These are phyloP conservation scores for Gymnobelideus leadbeateri DNA, from an alignment of 2,113 vertebrate genomes.

Conservation along the genomic window DNA sequence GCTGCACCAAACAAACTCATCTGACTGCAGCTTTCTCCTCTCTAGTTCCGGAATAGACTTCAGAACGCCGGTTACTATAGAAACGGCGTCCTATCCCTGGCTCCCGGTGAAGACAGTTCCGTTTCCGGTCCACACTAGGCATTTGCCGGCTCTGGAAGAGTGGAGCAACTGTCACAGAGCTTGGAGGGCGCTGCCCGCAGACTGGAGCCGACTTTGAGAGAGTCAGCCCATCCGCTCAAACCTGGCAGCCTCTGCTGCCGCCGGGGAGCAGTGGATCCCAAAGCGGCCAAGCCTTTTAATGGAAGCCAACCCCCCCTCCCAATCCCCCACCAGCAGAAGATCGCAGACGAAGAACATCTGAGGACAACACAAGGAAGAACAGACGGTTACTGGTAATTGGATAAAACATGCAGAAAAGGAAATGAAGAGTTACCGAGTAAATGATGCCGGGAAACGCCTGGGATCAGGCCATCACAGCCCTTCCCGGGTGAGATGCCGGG, in stretches of 20 bases:
- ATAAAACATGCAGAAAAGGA: constrained; percentile 99
- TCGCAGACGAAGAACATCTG: constrained; percentile 98
- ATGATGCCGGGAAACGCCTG: constrained; percentile 96
- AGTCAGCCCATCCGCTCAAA: neutral
- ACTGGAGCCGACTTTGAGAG: neutral
- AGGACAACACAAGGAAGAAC: too few relatives aligned
- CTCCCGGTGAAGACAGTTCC: neutral
- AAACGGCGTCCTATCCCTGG: constrained; percentile 71
- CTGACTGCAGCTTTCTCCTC: neutral
- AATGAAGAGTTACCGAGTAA: constrained; percentile 98
- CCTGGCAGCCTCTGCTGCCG: constrained; percentile 96
- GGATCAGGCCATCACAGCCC: constrained; percentile 95
- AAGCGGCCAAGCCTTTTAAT: constrained; percentile 94
- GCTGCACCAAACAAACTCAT: neutral
- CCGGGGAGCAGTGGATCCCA: constrained; percentile 97
- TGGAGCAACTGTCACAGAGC: accelerated
- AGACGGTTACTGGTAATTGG: constrained; percentile 98
- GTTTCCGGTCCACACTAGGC: constrained; percentile 59
- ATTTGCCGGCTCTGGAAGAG: accelerated
- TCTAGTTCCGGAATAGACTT: neutral
- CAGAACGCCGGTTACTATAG: constrained; percentile 70
- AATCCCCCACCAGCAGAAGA: constrained; percentile 97
- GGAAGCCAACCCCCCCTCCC: constrained; percentile 98
- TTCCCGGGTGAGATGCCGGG: constrained; percentile 94
- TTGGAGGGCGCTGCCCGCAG: accelerated